Base-by-base conservation (phyloP, 1,140 invertebrate genomes). In the Drosophila guanche region DNA sequence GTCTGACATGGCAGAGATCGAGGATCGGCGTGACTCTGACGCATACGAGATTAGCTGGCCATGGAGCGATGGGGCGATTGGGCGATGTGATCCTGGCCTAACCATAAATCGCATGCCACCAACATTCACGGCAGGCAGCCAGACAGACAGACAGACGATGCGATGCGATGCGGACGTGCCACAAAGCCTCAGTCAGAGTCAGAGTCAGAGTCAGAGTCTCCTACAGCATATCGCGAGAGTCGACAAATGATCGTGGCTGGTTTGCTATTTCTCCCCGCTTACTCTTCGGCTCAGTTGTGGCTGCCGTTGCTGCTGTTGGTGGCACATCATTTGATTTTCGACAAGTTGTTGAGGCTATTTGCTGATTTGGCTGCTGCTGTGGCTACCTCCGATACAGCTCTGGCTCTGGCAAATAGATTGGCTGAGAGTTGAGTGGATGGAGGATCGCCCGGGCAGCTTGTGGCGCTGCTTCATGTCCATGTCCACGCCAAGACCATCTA, bases 251-350 rank as follows among this genome's bases (percentile, higher is more conserved):
- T 89, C 83, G 74, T 81, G 78, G 79, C 68, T 68, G 52, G 63
- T 71, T 85, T 77, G 53, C 42, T 27, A 53, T 47, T 67, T 46
- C 43, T 7, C 33, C 54, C 45, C 45, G 41, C 43, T 41, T 53
- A 37, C 48, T 5, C 45, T 60, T 55, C 33, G 23, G 50, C 47
- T 20, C 14, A 23, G 47, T 66, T 65, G 53, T 29, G 14, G 27
- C 37, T 60, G 50, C 12, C 22, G 12, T n/a, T 42, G 63, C 57
- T 58, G 48, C 71, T 53, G 71, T 70, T 84, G 79, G 77, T 86
- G 77, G 85, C 86, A 85, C 77, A 90, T 80, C 80, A 90, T 83
- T 83, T 89, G 84, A 89, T 88, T 83, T 89, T 89, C 71, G 79
- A 88, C 84, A 79, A 88, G 76, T 84, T 89, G 84, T 84, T 89